Evolutionary conservation across 2,797 vertebrate species (phyloP), one percentile per base, ranked within the genome.

Genomic region (Phalanger gymnotis): DNA sequence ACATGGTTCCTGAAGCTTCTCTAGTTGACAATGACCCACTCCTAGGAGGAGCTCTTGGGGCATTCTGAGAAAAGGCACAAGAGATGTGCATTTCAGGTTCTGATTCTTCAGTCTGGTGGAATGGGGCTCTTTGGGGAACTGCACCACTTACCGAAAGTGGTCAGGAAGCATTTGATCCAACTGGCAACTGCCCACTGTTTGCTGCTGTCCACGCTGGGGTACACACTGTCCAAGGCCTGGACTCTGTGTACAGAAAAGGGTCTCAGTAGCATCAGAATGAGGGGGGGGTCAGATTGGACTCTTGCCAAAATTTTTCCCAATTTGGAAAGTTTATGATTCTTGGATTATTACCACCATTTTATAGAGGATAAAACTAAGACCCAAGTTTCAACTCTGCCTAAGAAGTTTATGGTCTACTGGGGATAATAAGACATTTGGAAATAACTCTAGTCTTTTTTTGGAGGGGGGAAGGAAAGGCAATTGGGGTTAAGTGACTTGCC

Each of bases 141-240:
- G 12, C 27, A 7, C 27, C 25, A 97, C 97, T 97, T 61, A 98
- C 98, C 31, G 0, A 90, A 30, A 54, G 2, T 25, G 2, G 66
- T 61, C 34, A 98, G 92, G 95, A 97, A 97, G 53, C 58, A 61
- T 34, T 92, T 91, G 40, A 98, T 97, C 96, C 96, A 97, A 53
- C 81, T 51, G 92, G 94, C 96, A 55, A 97, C 95, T 30, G 66
- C 28, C 90, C 97, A 95, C 54, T 87, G 91, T 0, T 57, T 96
- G 53, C 22, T 55, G 54, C 94, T 96, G 52, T 93, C 81, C 93
- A 96, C 95, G 19, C 55, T 58, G 2, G 58, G 25, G 91, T 97
- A 96, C 2, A 30, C 89, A 13, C 96, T 53, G 93, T 98, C 95
- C 94, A 98, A 90, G 51, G 95, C 94, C 30, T 92, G 94, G 58